Evolutionary conservation across 2,113 vertebrate genomes (phyloP).

Genomic region (Periophthalmus modestus): DNA sequence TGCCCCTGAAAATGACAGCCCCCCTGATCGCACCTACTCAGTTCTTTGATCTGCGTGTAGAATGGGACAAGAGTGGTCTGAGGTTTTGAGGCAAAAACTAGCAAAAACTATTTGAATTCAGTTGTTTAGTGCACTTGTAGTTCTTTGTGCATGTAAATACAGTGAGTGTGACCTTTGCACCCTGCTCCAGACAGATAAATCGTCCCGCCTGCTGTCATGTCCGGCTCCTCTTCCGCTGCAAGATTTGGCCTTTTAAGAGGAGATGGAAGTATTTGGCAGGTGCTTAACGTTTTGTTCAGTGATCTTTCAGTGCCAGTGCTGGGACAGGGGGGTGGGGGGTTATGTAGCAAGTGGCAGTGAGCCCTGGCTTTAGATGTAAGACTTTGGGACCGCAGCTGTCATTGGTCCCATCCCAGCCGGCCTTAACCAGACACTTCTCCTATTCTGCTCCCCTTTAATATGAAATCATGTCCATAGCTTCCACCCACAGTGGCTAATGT

Average conservation of each 20-base stretch:
- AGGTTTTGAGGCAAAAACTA: too few relatives aligned
- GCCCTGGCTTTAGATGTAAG: conserved; percentile 73
- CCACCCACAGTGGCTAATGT: conserved; percentile 61
- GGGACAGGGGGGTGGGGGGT: conserved; percentile 52
- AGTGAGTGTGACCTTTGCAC: conserved; percentile 28
- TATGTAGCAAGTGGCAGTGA: conserved; percentile 67
- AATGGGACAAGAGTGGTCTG: too few relatives aligned
- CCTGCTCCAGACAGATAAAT: conserved; percentile 41
- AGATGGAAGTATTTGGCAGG: conserved; percentile 61
- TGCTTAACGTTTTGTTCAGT: conserved; percentile 55
- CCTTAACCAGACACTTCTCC: conserved; percentile 66
- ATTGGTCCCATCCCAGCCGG: conserved; percentile 60
- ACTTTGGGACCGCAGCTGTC: conserved; percentile 72
- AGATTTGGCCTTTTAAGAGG: conserved; percentile 52
- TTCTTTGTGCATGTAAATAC: too few relatives aligned
- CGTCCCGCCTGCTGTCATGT: conserved; percentile 36
- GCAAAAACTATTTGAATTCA: too few relatives aligned
- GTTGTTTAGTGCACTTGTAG: too few relatives aligned
- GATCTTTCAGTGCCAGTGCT: conserved; percentile 53
- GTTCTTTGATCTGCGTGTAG: too few relatives aligned
- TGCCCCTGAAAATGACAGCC: too few relatives aligned
- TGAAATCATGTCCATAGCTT: conserved; percentile 60
- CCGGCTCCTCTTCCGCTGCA: conserved; percentile 40
- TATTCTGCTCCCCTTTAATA: conserved; percentile 66
- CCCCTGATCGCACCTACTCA: too few relatives aligned